phyloP scores from a whole-genome alignment of 2,888 invertebrate species.

The Cheilosia grossa region DNA sequence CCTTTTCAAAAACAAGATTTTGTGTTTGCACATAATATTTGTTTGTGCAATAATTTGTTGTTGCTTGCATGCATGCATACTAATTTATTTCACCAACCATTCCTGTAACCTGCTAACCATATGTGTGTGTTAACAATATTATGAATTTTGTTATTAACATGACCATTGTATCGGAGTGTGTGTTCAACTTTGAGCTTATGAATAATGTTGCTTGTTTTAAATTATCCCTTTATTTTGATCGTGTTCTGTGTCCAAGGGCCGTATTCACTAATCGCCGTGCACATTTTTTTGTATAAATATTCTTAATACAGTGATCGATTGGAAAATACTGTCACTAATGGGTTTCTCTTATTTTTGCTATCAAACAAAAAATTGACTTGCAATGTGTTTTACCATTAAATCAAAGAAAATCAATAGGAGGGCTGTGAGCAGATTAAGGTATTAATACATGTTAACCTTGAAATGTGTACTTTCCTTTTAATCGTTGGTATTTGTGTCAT shows the following conservation, averaged over 20 bases:
- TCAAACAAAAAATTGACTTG: not conserved
- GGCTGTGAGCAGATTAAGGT: not conserved
- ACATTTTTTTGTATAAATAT: not conserved
- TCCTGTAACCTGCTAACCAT: slow-evolving; percentile 23
- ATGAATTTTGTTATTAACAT: slow-evolving; percentile 13
- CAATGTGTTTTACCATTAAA: not conserved
- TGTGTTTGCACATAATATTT: slow-evolving; percentile 15
- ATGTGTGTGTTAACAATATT: slow-evolving; percentile 36
- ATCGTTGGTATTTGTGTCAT: no score
- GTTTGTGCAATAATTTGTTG: not conserved
- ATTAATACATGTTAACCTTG: slow-evolving; percentile 2
- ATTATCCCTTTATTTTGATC: slow-evolving; percentile 25
- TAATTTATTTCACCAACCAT: slow-evolving; percentile 27
- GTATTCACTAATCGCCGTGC: slow-evolving; percentile 26
- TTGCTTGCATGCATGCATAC: slow-evolving; percentile 51
- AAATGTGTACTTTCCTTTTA: no score
- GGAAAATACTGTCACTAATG: not conserved
- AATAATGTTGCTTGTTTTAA: slow-evolving; percentile 14
- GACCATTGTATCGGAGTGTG: slow-evolving; percentile 1
- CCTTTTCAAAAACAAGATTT: slow-evolving; percentile 85
- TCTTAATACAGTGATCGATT: slow-evolving; percentile 1
- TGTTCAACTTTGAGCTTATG: slow-evolving; percentile 24
- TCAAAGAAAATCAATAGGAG: not conserved
- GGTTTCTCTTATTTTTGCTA: not conserved
- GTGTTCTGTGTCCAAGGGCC: not conserved